Base-by-base conservation (phyloP, 2,113 vertebrate species). In the Nannospalax galili region DNA sequence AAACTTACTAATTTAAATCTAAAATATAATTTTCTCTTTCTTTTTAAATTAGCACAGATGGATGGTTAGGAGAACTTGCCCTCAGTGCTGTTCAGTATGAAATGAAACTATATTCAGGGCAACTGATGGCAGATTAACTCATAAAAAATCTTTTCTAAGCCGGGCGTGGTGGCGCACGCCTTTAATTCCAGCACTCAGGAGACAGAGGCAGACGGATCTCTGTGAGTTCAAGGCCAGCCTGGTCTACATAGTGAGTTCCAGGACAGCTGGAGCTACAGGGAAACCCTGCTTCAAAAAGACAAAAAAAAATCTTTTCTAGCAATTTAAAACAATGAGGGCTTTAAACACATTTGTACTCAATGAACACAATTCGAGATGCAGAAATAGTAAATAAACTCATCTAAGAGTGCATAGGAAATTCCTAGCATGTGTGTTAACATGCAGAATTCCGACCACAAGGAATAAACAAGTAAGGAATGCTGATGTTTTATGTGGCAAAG, bases 41-140 rank as follows among this genome's bases (percentile, higher is more conserved):
- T 80, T 92, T 96, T 90, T 77, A 92, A 77, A 74, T 94, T 52
- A 95, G 30, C 40, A 82, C 77, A 95, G 37, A 40, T 82, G 30
- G 91, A 45, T 65, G 75, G 35, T 73, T 24, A 42, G 64, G 28
- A 86, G 42, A 87, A 52, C 30, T 72, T 48, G 19, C 14, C 65
- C 14, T 12, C 58, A 62, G 52, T 35, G 26, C 30, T 75, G 58
- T n/a, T 82, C 56, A 69, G 84, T 22, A 30, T 78, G 8, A 69
- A 94, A 67, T 45, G 40, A 45, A 84, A 48, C 45, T 17, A 19
- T 84, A 35, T 35, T 45, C 52, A 81, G n/a, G 40, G 91, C 84
- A 92, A 64, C 9, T 74, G 12, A 28, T 88, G 19, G 32, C 30
- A n/a, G 28, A 65, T 81, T 10, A 85, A 85, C 80, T 84, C 32